Conservation (phyloP, 2,797 vertebrate genomes). For the Pterois miles region DNA sequence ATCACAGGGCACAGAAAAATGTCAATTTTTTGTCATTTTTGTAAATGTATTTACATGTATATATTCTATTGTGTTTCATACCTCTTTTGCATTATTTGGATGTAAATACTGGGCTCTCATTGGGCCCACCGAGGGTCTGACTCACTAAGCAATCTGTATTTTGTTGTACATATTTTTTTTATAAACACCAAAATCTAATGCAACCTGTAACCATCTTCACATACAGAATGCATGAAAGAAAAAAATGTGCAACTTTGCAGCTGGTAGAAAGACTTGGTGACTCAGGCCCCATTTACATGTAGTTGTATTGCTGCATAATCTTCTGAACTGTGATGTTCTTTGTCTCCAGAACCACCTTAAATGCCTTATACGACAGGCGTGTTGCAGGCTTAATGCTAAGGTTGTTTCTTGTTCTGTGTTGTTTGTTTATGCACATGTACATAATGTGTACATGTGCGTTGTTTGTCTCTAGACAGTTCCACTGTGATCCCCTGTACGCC, state of each 20-base stretch:
- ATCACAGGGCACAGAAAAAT: constrained; percentile 40
- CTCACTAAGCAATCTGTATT: constrained; percentile 54
- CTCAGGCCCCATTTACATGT: constrained; percentile 69
- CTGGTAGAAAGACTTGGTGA: constrained; percentile 58
- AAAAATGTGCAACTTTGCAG: constrained; percentile 53
- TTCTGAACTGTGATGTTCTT: constrained; percentile 68
- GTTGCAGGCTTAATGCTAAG: constrained; percentile 67
- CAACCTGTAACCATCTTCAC: constrained; percentile 45
- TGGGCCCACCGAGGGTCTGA: constrained; percentile 48
- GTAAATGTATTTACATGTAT: constrained; percentile 77
- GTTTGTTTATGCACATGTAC: constrained; percentile 31
- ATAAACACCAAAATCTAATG: constrained; percentile 45
- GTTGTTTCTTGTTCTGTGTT: constrained; percentile 59
- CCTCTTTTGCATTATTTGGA: constrained; percentile 67
- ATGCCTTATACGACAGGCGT: constrained; percentile 83
- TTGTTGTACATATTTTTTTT: constrained; percentile 47
- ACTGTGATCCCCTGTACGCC: constrained; percentile 79
- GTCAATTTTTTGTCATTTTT: constrained; percentile 42
- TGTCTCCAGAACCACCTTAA: constrained; percentile 80
- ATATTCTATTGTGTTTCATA: constrained; percentile 68
- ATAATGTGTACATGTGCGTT: constrained; percentile 28
- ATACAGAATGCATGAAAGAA: constrained; percentile 36
- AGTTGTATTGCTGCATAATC: constrained; percentile 64
- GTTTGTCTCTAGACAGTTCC: constrained; percentile 62
- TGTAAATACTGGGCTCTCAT: constrained; percentile 58